Evolutionary conservation across 2,797 vertebrate species (phyloP).

Genomic region (Labeo calbasu): DNA sequence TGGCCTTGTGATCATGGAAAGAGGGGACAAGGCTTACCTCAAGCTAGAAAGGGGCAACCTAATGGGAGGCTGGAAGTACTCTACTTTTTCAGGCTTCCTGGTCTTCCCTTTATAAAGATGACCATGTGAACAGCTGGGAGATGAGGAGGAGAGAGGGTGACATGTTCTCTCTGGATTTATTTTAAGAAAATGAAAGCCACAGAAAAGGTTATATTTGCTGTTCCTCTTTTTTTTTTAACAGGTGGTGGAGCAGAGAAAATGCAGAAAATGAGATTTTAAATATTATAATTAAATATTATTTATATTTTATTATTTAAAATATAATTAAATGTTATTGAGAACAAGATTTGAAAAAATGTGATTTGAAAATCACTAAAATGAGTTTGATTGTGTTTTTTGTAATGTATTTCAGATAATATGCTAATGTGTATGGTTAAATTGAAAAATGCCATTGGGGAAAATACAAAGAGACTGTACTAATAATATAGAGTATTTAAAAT

Average conservation of each 20-base stretch:
- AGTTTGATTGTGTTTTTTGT: slow-evolving; percentile 22
- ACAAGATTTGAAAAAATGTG: not conserved
- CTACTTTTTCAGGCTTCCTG: slow-evolving; percentile 89
- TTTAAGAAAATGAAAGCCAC: not conserved
- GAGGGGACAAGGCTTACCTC: slow-evolving; percentile 87
- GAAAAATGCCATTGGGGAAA: not conserved
- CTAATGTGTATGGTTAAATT: slow-evolving; percentile 18
- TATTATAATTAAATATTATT: not conserved
- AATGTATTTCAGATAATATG: not conserved
- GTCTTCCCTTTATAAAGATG: slow-evolving; percentile 83
- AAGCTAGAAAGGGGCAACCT: slow-evolving; percentile 87
- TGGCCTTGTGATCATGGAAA: slow-evolving; percentile 87
- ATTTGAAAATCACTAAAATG: not conserved
- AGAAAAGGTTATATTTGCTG: not conserved
- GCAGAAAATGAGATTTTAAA: not conserved
- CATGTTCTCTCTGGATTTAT: not conserved
- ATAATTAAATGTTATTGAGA: not conserved
- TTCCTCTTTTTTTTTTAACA: not conserved
- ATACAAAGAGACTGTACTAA: not conserved
- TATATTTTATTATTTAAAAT: not conserved
- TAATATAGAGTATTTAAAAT: slow-evolving; percentile 4
- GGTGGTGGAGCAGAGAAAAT: slow-evolving; percentile 6
- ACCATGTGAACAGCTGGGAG: not conserved
- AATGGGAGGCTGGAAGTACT: slow-evolving; percentile 91
- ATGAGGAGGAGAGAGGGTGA: not conserved